These are phyloP conservation scores for Holotrichia oblita DNA, from an alignment of 1,140 invertebrate species.

Conservation along the genomic window DNA sequence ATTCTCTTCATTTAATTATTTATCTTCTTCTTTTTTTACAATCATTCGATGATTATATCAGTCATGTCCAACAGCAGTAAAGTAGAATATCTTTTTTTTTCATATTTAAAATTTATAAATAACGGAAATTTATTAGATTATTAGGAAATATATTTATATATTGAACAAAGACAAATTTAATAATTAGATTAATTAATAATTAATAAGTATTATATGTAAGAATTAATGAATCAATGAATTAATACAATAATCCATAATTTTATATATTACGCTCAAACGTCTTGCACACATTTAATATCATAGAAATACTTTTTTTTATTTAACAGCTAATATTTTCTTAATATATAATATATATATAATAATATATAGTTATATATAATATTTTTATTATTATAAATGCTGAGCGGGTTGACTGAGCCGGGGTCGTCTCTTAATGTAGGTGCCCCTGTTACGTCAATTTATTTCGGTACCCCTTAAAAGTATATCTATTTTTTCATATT, in stretches of 20 bases:
- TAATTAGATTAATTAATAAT: slow-evolving; percentile 9
- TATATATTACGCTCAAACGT: slow-evolving; percentile 53
- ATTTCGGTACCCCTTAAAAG: neutral
- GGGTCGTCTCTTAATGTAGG: slow-evolving; percentile 55
- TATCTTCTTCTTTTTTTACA: slow-evolving; percentile 16
- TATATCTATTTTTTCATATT: neutral
- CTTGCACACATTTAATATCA: slow-evolving; percentile 55
- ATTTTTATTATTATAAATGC: slow-evolving; percentile 57
- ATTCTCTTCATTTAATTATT: neutral
- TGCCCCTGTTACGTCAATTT: slow-evolving; percentile 40
- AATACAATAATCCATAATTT: neutral
- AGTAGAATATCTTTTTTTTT: slow-evolving; percentile 45
- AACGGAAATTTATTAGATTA: neutral
- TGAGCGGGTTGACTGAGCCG: slow-evolving; percentile 58
- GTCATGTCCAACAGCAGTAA: slow-evolving; percentile 53
- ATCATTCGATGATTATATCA: slow-evolving; percentile 43
- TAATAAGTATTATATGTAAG: no score
- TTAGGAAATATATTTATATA: neutral
- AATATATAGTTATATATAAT: slow-evolving; percentile 54
- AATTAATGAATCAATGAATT: neutral
- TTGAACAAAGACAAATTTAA: neutral
- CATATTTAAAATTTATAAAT: slow-evolving; percentile 40
- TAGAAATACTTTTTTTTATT: slow-evolving; percentile 60
- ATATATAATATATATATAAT: slow-evolving; percentile 52
- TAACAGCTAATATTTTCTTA: slow-evolving; percentile 43